These are phyloP conservation scores for Drosophila meridionalis DNA, from an alignment of 2,888 invertebrate species.

Conservation along the genomic window DNA sequence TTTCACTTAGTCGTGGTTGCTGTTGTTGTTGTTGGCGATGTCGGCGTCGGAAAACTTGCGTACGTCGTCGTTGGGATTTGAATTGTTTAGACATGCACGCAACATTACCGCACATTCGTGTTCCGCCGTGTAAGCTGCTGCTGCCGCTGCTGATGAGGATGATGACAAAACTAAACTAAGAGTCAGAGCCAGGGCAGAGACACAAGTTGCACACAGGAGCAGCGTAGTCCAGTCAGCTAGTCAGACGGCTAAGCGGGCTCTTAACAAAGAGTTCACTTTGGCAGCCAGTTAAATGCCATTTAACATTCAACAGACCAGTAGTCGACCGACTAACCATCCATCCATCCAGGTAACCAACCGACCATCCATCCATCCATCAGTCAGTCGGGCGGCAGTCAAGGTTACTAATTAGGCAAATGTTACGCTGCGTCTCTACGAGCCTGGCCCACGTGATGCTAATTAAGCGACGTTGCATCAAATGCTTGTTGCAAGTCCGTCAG, in stretches of 20 bases:
- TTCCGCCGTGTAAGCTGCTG: slow-evolving; percentile 51
- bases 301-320: slow-evolving; percentile 32
- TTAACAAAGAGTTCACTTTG: slow-evolving; percentile 36
- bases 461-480: slow-evolving; percentile 74
- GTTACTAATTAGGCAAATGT: slow-evolving; percentile 74
- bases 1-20: slow-evolving; percentile 62
- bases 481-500: slow-evolving; percentile 27
- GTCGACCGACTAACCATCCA: slow-evolving; percentile 14
- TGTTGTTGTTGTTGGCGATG: slow-evolving; percentile 40
- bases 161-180: slow-evolving; percentile 43
- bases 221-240: slow-evolving; percentile 14
- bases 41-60: slow-evolving; percentile 62
- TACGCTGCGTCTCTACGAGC: slow-evolving; percentile 21
- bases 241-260: slow-evolving; percentile 31
- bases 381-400: slow-evolving; percentile 61
- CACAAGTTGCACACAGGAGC: slow-evolving; percentile 4
- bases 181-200: slow-evolving; percentile 18
- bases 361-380: slow-evolving; percentile 26
- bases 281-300: slow-evolving; percentile 56
- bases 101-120: slow-evolving; percentile 69
- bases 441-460: slow-evolving; percentile 65
- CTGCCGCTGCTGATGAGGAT: slow-evolving; percentile 8
- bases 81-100: slow-evolving; percentile 76
- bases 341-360: slow-evolving; percentile 13
- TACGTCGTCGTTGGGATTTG: slow-evolving; percentile 57